A percentile compares a stretch with the other conserved stretches of the same genome.
Evolutionary conservation across 2,113 vertebrate species (phyloP).

Genomic region (Hippopotamus amphibius): DNA sequence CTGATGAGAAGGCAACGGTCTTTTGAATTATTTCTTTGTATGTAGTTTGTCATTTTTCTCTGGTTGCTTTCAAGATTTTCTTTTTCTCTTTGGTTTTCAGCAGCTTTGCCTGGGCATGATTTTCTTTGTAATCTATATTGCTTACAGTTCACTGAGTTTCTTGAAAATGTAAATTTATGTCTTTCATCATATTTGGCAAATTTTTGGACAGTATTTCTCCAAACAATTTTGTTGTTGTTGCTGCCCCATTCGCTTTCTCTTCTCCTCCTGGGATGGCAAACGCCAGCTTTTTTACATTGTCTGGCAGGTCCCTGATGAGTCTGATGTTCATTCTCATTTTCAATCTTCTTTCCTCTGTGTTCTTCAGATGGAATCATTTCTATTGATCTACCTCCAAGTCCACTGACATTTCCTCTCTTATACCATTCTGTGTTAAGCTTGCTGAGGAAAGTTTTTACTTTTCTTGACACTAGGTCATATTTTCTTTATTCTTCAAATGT

Average conservation of each 20-base stretch:
- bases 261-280: not conserved
- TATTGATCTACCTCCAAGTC: not conserved
- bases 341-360: not conserved
- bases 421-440: not conserved
- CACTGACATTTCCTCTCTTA: not conserved
- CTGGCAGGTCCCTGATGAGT: not conserved
- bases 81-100: conserved; percentile 13
- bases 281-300: not conserved
- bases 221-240: not conserved
- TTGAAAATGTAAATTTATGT: not conserved
- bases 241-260: not conserved
- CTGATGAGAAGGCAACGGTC: not conserved
- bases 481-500: not conserved
- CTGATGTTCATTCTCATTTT: not conserved
- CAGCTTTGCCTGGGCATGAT: not conserved
- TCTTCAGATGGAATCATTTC: not conserved
- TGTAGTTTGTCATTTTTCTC: not conserved
- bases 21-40: not conserved
- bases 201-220: not conserved
- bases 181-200: not conserved
- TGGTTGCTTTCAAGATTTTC: conserved; percentile 12
- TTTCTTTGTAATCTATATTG: not conserved
- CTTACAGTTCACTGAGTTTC: not conserved
- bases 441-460: not conserved
- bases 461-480: not conserved